Percentiles rank a stretch among this genome's conserved stretches.
These are phyloP conservation scores for Hippasteria phrygiana DNA, from an alignment of 53 echinoderm and acorn worm species.

Conservation along the genomic window DNA sequence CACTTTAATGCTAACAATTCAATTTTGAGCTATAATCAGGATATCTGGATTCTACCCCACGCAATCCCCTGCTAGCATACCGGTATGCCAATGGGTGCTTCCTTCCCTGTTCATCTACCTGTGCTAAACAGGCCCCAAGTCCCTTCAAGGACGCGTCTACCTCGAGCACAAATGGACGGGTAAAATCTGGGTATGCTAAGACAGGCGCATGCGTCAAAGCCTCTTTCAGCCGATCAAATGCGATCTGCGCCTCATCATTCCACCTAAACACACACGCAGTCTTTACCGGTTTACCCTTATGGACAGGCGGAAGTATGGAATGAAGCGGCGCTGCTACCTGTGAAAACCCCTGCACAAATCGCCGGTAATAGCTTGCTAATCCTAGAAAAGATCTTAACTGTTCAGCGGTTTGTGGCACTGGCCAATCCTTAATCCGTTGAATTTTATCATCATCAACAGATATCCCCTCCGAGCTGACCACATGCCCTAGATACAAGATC, in stretches of 20 bases:
- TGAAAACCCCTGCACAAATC: too few species aligned
- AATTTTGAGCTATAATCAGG: neutral
- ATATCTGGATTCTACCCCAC: too few species aligned
- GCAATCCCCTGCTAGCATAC: too few species aligned
- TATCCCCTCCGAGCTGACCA: slow-evolving; percentile 45
- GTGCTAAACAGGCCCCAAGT: slow-evolving; percentile 30
- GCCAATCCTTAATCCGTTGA: slow-evolving; percentile 32
- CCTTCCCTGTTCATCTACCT: neutral
- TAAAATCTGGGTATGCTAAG: slow-evolving; percentile 55
- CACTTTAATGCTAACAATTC: slow-evolving; percentile 7
- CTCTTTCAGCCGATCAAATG: slow-evolving; percentile 53
- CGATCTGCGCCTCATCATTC: neutral
- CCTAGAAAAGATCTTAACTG: slow-evolving; percentile 48
- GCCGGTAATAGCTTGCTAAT: neutral
- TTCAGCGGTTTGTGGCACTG: slow-evolving; percentile 15
- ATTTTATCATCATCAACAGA: slow-evolving; percentile 58
- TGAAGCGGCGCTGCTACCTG: slow-evolving; percentile 2
- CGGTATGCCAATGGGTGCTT: neutral
- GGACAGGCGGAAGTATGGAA: neutral
- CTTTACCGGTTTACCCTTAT: neutral
- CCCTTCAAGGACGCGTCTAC: slow-evolving; percentile 68
- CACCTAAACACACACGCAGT: neutral
- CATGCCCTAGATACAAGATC: slow-evolving; percentile 58
- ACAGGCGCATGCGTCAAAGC: slow-evolving; percentile 60
- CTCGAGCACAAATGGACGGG: slow-evolving; percentile 54